Base-by-base conservation (phyloP, 2,113 vertebrate genomes). In the Saguinus imperator region DNA sequence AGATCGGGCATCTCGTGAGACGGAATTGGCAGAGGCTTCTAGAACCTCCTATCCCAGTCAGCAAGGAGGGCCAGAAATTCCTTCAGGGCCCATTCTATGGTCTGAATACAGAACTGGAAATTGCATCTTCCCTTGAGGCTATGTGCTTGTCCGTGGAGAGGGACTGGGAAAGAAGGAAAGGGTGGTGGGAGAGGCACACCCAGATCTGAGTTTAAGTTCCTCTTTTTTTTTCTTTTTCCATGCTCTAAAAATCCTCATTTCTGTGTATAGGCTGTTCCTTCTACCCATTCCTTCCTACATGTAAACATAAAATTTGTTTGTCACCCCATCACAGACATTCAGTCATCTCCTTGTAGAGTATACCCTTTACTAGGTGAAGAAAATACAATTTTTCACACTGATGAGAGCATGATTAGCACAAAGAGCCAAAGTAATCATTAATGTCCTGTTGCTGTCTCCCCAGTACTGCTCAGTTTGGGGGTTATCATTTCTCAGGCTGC, bases 161-260 rank as follows among this genome's bases (percentile, higher is more conserved):
- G n/a, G 61, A 8, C 7, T 75, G 43, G 64, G 57, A 40, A 45
- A 84, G 50, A 80, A 91, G 37, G 55, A 21, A 70, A 20, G 35
- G 27, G 40, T 10, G 3, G 7, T 32, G 50, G 70, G 50, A 88
- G 64, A 50, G 29, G 81, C 43, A 58, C 3, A 13, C n/a, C 35
- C 20, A 77, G 55, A 72, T 45, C 45, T 27, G 16, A 82, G 75
- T 20, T 87, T 40, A 32, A 55, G 18, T 61, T 76, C 50, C 58
- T 70, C 52, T 58, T 75, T 86, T 45, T 45, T 45, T 93, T 86
- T 75, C 37, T 61, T 86, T 66, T 89, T 92, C 93, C 89, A 76
- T 2, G 32, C n/a, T 76, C 40, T n/a, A 32, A 93, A 64, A 91
- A 77, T 70, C 29, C 27, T 91, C 52, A 95, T 89, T 81, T 89